These are phyloP conservation scores for Coelopa pilipes DNA, from an alignment of 2,888 invertebrate species.

Conservation along the genomic window DNA sequence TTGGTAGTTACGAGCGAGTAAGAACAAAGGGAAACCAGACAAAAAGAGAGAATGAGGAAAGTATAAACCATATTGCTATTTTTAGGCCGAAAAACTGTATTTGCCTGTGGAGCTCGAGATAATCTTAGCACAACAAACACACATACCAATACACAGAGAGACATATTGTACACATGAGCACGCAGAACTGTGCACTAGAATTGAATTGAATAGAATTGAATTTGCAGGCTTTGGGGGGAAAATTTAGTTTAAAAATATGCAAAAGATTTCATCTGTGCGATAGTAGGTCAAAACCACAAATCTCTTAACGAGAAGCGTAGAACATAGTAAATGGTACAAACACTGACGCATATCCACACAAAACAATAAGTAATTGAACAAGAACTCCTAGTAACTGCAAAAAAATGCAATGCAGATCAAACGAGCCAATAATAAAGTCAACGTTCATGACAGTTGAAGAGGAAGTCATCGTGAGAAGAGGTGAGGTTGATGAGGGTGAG, in stretches of 20 bases:
- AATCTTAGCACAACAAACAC: constrained; percentile 14
- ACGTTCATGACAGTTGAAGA: background rate
- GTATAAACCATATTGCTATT: no score
- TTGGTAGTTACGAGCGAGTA: background rate
- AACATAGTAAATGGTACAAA: constrained; percentile 21
- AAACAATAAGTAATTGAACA: no score
- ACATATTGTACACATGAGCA: background rate
- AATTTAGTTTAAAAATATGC: constrained; percentile 37
- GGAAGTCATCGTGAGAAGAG: background rate
- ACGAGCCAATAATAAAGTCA: background rate
- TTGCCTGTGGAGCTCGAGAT: background rate
- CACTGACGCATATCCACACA: background rate
- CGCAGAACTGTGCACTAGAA: constrained; percentile 34
- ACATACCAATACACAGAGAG: background rate
- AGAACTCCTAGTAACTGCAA: no score
- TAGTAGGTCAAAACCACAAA: constrained; percentile 39
- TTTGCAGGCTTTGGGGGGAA: constrained; percentile 15
- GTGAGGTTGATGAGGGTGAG: no score
- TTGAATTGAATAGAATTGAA: constrained; percentile 18
- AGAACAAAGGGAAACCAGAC: no score
- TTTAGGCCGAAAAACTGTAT: constrained; percentile 3
- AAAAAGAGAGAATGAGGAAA: no score
- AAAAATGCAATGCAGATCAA: background rate
- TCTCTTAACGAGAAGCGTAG: constrained; percentile 35
- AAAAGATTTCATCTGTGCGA: constrained; percentile 35